A percentile compares a stretch with the other conserved stretches of the same genome.
Conservation (phyloP, 2,797 vertebrate species). For the Eospalax fontanierii region DNA sequence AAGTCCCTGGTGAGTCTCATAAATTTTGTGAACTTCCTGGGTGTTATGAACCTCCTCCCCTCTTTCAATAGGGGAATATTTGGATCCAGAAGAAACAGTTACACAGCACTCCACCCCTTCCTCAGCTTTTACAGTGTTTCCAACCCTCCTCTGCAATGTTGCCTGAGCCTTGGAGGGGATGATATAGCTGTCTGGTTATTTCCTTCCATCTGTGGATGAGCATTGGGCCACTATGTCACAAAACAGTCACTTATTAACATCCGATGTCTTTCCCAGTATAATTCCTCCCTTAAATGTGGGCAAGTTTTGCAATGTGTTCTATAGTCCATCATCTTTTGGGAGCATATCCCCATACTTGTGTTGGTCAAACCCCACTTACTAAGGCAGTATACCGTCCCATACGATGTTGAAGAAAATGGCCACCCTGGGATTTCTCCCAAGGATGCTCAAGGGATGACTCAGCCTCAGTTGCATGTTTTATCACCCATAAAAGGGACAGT, state of each 20-base stretch:
- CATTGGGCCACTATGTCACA: neutral
- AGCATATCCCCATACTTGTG: neutral
- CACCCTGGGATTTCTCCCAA: too few relatives aligned
- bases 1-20: neutral
- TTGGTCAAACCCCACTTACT: neutral
- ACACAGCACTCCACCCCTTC: neutral
- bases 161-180: neutral
- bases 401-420: neutral
- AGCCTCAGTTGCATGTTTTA: too few relatives aligned
- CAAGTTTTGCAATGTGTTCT: neutral
- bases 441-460: too few relatives aligned
- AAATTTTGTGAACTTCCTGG: neutral
- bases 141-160: neutral
- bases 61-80: neutral
- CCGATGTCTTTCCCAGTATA: neutral
- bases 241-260: too few relatives aligned
- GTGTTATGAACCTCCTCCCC: neutral
- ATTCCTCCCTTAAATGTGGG: neutral
- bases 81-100: neutral
- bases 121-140: neutral
- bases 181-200: neutral
- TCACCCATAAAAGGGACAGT: too few relatives aligned
- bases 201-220: neutral
- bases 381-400: neutral
- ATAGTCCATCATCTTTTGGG: neutral